These are phyloP conservation scores for Litocranius walleri DNA, from an alignment of 2,113 vertebrate genomes.

Conservation along the genomic window DNA sequence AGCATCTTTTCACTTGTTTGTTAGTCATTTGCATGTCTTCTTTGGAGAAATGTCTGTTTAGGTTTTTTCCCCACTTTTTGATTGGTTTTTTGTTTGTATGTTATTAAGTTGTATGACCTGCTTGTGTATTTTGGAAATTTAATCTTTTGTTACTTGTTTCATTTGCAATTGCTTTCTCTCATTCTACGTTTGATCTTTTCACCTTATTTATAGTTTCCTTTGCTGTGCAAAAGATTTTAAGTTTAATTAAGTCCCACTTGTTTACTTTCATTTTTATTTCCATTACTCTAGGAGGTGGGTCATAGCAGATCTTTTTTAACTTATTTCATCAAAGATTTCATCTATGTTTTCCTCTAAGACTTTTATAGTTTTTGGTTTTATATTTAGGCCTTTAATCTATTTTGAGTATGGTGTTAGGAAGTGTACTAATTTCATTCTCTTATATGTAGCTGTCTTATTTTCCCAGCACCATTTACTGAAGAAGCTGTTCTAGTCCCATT, in stretches of 20 bases:
- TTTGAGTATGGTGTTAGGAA: neutral
- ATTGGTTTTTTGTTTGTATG: neutral
- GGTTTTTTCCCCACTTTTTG: fast-evolving
- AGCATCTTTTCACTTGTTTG: neutral
- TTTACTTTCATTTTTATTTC: neutral
- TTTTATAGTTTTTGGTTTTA: neutral
- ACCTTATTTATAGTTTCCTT: neutral
- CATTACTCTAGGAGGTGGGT: neutral
- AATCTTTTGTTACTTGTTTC: neutral
- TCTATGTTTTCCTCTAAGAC: neutral
- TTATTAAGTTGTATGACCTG: neutral
- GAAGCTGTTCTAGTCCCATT: neutral
- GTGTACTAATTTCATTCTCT: neutral
- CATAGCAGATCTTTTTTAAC: neutral
- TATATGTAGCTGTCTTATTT: neutral
- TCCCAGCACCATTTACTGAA: neutral
- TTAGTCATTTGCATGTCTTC: fast-evolving
- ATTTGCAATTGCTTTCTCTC: neutral
- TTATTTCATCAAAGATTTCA: neutral
- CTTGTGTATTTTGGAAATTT: neutral
- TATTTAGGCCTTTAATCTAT: neutral
- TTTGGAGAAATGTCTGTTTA: neutral
- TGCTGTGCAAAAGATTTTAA: neutral
- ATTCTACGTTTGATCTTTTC: neutral
- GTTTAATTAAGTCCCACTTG: neutral